These are phyloP conservation scores for Hetaerina titia DNA, from an alignment of 2,888 invertebrate genomes.

Conservation along the genomic window DNA sequence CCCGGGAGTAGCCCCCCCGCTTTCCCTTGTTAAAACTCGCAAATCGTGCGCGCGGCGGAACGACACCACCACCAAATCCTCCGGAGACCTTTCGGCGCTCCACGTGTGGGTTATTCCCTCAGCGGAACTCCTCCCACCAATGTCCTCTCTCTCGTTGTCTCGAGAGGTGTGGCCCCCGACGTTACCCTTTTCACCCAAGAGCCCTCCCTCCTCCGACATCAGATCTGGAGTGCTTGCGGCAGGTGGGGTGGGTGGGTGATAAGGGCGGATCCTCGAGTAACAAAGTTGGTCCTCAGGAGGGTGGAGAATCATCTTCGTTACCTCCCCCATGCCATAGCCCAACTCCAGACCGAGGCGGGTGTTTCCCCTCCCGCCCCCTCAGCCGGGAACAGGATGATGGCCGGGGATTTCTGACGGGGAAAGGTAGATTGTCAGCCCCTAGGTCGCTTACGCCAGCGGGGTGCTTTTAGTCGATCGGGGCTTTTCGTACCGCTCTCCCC, in stretches of 20 bases:
- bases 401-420: background rate
- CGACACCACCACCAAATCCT: background rate
- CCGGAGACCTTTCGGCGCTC: background rate
- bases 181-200: background rate
- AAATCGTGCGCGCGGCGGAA: background rate
- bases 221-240: no score
- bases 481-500: no score
- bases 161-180: background rate
- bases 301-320: background rate
- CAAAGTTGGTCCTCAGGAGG: background rate
- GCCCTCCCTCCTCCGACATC: no score
- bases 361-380: no score
- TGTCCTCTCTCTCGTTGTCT: background rate
- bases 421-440: background rate
- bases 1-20: constrained; percentile 62
- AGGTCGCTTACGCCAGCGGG: background rate
- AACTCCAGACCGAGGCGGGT: no score
- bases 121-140: no score
- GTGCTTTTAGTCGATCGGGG: background rate
- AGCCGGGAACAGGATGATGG: no score
- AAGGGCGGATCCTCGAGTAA: background rate
- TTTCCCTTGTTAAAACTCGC: constrained; percentile 34
- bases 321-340: background rate
- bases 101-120: constrained; percentile 48
- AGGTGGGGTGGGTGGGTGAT: background rate